Evolutionary conservation across 2,797 vertebrate species (phyloP).

Genomic region (Sparus aurata): DNA sequence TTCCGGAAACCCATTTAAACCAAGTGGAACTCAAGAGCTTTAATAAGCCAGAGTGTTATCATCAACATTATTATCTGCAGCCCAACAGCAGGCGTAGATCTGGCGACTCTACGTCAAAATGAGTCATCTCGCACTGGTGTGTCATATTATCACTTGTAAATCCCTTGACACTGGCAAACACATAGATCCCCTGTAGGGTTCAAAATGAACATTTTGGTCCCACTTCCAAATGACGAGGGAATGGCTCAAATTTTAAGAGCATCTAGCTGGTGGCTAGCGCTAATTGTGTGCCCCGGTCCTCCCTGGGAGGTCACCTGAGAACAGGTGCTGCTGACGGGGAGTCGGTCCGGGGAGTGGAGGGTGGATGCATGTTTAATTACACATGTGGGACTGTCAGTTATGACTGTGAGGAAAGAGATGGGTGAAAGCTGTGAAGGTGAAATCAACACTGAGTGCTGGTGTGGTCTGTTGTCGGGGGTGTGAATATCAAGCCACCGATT

Average conservation of each 20-base stretch:
- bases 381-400: conserved; percentile 7
- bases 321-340: conserved; percentile 41
- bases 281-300: too few relatives aligned
- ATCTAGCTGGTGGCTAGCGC: too few relatives aligned
- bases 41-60: background rate
- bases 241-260: too few relatives aligned
- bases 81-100: background rate
- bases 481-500: too few relatives aligned
- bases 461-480: background rate
- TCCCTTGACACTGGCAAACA: conserved; percentile 36
- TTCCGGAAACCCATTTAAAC: conserved; percentile 1
- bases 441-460: background rate
- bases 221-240: too few relatives aligned
- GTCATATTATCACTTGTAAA: conserved; percentile 11
- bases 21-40: background rate
- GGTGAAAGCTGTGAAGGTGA: conserved; percentile 1
- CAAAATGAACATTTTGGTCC: too few relatives aligned
- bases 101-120: background rate
- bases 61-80: background rate
- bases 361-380: conserved; percentile 54
- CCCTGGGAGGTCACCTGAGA: conserved; percentile 43
- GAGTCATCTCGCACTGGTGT: conserved; percentile 25
- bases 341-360: background rate
- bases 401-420: background rate
- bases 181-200: conserved; percentile 6